These are phyloP conservation scores for Cantharis rustica DNA, from an alignment of 2,888 invertebrate species.

Conservation along the genomic window DNA sequence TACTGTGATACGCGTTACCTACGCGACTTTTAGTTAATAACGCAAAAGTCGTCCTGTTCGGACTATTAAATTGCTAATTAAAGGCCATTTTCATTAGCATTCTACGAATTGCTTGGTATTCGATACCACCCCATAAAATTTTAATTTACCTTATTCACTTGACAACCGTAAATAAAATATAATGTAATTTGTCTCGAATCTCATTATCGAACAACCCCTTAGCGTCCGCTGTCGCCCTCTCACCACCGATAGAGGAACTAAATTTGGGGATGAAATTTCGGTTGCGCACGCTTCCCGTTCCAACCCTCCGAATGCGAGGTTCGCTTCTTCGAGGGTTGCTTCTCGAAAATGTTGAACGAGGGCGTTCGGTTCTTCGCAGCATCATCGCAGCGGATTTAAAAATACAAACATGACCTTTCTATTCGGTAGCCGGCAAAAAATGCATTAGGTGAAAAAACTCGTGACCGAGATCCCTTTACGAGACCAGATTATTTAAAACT, in stretches of 20 bases:
- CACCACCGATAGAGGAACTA: constrained; percentile 43
- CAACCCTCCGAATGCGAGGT: background rate
- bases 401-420: background rate
- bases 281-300: background rate
- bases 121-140: background rate
- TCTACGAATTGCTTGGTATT: background rate
- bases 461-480: background rate
- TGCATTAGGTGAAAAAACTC: background rate
- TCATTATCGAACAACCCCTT: background rate
- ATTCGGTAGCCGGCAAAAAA: background rate
- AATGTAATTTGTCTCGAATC: background rate
- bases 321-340: constrained; percentile 1
- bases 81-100: constrained; percentile 1
- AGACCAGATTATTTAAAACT: background rate
- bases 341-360: background rate
- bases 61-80: constrained; percentile 13
- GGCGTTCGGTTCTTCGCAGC: background rate
- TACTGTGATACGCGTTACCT: constrained; percentile 25
- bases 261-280: constrained; percentile 44
- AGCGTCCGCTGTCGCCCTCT: constrained; percentile 36
- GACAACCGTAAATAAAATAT: background rate
- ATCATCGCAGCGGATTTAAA: background rate
- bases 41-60: background rate
- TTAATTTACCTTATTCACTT: background rate
- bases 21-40: constrained; percentile 27